These are phyloP conservation scores for Progne subis DNA, from an alignment of 2,113 vertebrate species.

Conservation along the genomic window DNA sequence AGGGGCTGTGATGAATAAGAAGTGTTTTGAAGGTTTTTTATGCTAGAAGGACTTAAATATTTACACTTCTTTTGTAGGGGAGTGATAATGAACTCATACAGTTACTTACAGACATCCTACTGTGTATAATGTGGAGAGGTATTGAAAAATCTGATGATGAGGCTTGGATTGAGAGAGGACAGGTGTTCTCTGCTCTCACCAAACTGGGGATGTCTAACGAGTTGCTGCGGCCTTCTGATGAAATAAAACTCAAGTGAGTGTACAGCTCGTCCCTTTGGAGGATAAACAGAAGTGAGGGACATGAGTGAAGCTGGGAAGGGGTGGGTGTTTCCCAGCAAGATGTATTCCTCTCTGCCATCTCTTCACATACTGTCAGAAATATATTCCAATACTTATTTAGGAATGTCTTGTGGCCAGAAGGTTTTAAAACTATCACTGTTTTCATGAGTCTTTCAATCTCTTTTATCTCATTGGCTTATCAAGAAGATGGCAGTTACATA, in stretches of 20 bases:
- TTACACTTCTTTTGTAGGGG: conserved; percentile 68
- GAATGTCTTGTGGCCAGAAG: neutral
- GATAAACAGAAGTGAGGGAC: neutral
- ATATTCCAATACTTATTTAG: neutral
- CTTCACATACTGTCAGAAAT: neutral
- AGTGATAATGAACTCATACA: conserved; percentile 86
- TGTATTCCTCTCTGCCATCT: neutral
- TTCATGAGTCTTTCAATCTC: neutral
- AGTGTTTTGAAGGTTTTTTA: neutral
- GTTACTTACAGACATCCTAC: conserved; percentile 87
- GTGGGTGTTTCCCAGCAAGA: neutral
- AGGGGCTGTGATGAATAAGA: neutral
- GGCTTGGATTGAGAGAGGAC: conserved; percentile 92
- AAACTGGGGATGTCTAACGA: conserved; percentile 89
- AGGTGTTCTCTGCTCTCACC: conserved; percentile 94
- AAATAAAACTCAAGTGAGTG: conserved; percentile 91
- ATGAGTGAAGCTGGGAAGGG: neutral
- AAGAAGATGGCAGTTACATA: neutral
- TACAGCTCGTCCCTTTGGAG: neutral
- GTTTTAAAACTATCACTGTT: neutral
- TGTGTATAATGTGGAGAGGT: conserved; percentile 91
- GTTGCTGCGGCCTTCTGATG: conserved; percentile 87
- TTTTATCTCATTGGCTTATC: neutral
- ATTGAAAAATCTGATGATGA: conserved; percentile 90
- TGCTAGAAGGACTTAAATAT: neutral